Evolutionary conservation across 2,797 vertebrate genomes (phyloP).

Genomic region (Parambassis ranga): DNA sequence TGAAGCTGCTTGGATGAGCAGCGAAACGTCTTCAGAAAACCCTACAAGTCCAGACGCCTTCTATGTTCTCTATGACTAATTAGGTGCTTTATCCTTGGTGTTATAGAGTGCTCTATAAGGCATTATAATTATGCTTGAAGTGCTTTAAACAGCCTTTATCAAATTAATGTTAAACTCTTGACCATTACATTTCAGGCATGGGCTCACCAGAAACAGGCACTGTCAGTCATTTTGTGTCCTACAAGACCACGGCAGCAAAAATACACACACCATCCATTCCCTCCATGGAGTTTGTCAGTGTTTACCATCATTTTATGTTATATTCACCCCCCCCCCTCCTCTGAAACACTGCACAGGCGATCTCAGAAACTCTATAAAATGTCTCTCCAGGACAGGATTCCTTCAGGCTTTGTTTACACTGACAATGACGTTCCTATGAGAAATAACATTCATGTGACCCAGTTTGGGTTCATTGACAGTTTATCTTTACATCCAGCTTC

Average conservation of each 20-base stretch:
- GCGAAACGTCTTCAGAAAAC: too few species aligned
- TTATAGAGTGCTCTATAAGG: not conserved
- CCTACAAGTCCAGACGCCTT: too few species aligned
- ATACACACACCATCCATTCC: too few species aligned
- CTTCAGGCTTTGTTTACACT: slow-evolving; percentile 10
- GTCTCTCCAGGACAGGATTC: not conserved
- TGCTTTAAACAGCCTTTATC: not conserved
- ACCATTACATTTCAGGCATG: too few species aligned
- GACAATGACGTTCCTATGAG: slow-evolving; percentile 3
- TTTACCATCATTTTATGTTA: not conserved
- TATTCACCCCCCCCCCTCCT: not conserved
- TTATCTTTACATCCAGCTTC: slow-evolving; percentile 16
- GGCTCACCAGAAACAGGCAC: not conserved
- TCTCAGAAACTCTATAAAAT: slow-evolving; percentile 3
- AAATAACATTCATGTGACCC: slow-evolving; percentile 35
- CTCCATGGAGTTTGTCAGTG: too few species aligned
- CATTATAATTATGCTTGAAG: not conserved
- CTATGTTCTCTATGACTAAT: too few species aligned
- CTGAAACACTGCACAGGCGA: not conserved
- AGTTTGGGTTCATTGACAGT: not conserved
- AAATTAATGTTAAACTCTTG: too few species aligned
- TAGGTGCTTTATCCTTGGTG: too few species aligned
- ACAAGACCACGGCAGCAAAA: not conserved
- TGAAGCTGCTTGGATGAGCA: too few species aligned
- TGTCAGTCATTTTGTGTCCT: not conserved